Conservation (phyloP, 2,888 invertebrate species). For the Tolmerus cingulatus region DNA sequence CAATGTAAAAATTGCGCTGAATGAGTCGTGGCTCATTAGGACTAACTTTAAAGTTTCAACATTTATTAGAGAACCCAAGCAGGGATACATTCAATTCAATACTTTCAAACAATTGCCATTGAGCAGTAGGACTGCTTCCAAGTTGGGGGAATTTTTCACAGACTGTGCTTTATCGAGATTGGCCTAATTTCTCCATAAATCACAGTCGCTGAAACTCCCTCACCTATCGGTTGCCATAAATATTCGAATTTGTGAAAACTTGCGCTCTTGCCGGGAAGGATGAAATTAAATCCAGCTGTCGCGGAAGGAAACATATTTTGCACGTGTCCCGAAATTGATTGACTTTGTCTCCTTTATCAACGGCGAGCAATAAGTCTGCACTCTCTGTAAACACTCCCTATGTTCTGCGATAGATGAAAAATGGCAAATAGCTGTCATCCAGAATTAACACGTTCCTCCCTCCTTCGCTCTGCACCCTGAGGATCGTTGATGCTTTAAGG, state of each 20-base stretch:
- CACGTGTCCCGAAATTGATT: constrained; percentile 39
- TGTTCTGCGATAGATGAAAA: constrained; percentile 41
- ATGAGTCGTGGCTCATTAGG: too few species aligned
- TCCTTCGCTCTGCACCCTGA: neutral
- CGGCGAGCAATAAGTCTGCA: constrained; percentile 17
- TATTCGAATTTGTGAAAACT: neutral
- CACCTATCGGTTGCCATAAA: neutral
- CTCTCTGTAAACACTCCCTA: constrained; percentile 18
- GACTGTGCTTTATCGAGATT: neutral
- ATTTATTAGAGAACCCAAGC: too few species aligned
- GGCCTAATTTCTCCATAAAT: constrained; percentile 10
- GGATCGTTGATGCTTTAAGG: neutral
- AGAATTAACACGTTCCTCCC: constrained; percentile 45
- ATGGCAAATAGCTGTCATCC: constrained; percentile 46
- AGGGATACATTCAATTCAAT: neutral
- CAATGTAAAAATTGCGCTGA: too few species aligned
- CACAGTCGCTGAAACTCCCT: neutral
- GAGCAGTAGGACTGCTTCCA: neutral
- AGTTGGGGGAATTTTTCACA: neutral
- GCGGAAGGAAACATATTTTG: constrained; percentile 32
- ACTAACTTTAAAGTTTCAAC: neutral
- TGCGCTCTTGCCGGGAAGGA: neutral
- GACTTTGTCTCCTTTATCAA: constrained; percentile 34
- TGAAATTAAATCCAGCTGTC: constrained; percentile 28
- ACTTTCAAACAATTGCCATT: neutral